Conservation (phyloP, 2,888 invertebrate species). For the Alcis repandata region DNA sequence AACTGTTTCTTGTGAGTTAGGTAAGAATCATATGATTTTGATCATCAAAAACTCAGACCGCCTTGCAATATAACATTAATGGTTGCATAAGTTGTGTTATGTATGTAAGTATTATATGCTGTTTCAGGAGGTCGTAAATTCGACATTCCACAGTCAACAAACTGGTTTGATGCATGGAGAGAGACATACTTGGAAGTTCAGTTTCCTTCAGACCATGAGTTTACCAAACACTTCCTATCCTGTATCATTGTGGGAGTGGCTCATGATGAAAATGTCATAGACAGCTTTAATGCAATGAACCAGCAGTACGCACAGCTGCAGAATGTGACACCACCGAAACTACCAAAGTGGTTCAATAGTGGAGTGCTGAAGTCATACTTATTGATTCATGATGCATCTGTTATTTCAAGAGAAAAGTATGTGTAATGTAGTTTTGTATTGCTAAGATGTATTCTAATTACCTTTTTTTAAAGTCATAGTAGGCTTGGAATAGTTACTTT, state of each 20-base stretch:
- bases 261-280: conserved; percentile 91
- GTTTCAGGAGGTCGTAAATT: conserved; percentile 85
- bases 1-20: conserved; percentile 85
- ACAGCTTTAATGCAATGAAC: conserved; percentile 92
- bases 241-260: conserved; percentile 93
- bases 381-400: conserved; percentile 93
- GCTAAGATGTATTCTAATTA: no score
- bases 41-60: background rate
- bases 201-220: conserved; percentile 98
- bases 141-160: conserved; percentile 91
- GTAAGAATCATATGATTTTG: conserved; percentile 62
- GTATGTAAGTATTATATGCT: background rate
- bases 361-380: conserved; percentile 96
- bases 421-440: conserved; percentile 46
- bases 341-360: conserved; percentile 93
- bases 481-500: no score
- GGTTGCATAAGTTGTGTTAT: no score
- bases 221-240: conserved; percentile 94
- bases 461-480: no score
- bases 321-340: conserved; percentile 90
- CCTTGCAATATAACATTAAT: background rate
- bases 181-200: conserved; percentile 95
- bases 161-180: conserved; percentile 98
- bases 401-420: conserved; percentile 92
- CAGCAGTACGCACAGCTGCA: conserved; percentile 93